Percentiles rank a stretch among this genome's conserved stretches.
These are phyloP conservation scores for Autographa pulchrina DNA, from an alignment of 2,888 invertebrate genomes.

Conservation along the genomic window DNA sequence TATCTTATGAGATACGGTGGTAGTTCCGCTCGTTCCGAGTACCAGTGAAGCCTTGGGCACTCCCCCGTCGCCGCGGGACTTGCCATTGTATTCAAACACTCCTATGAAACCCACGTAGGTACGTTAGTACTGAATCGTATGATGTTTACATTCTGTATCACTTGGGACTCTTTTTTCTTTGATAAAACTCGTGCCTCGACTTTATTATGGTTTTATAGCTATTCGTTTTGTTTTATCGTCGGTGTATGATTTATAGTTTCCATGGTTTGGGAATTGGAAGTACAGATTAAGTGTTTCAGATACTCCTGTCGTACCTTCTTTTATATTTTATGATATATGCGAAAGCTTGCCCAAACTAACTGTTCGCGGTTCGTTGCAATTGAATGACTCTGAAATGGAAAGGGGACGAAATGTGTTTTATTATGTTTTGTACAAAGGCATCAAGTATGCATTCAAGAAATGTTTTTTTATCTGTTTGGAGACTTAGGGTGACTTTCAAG, in stretches of 20 bases:
- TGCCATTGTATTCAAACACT: conserved; percentile 68
- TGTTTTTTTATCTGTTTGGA: conserved; percentile 1
- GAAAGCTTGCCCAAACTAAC: neutral
- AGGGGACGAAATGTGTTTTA: conserved; percentile 4
- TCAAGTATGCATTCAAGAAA: neutral
- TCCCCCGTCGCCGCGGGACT: conserved; percentile 63
- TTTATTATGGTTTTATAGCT: conserved; percentile 51
- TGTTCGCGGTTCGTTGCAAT: neutral
- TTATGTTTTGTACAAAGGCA: conserved; percentile 4
- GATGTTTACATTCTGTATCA: conserved; percentile 54
- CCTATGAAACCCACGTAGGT: conserved; percentile 52
- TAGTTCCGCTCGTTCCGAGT: conserved; percentile 46
- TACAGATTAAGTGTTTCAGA: conserved; percentile 2
- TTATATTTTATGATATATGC: neutral
- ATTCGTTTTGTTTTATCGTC: conserved; percentile 49
- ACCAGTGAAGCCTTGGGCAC: conserved; percentile 58
- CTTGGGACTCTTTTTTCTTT: conserved; percentile 48
- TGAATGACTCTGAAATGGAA: conserved; percentile 2
- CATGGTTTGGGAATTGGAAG: conserved; percentile 29
- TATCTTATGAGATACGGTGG: conserved; percentile 53
- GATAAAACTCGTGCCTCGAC: conserved; percentile 45
- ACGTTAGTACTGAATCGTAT: conserved; percentile 56
- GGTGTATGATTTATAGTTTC: conserved; percentile 43
- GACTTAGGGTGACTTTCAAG: neutral
- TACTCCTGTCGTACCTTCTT: neutral